Base-by-base conservation (phyloP, 2,797 vertebrate species). In the Hylomyscus alleni region DNA sequence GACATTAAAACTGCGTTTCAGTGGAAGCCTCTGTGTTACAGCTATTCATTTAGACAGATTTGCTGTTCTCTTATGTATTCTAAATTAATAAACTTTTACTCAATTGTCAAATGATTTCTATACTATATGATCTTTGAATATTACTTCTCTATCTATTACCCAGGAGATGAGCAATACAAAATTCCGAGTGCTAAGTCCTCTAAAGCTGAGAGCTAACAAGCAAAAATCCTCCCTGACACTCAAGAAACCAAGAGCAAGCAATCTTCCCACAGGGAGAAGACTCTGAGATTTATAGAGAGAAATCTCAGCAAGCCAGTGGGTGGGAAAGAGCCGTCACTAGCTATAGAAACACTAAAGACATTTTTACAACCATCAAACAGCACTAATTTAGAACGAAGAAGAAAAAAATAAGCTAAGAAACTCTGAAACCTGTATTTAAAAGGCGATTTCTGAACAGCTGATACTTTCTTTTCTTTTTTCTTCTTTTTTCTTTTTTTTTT, bases 11-110 rank as follows among this genome's bases (percentile, higher is more conserved):
- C 54, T 60, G 14, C 52, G 84, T 95, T 95, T 97, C 90, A 92
- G 47, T 82, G 87, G 90, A 95, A 93, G 91, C 90, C 76, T 95
- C 78, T 95, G 22, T 81, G 56, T 92, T 81, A 96, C 86, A 22
- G 91, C 52, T 93, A 96, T 91, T 96, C 86, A 95, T 94, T 89
- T 90, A 92, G 77, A 91, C 56, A 76, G 80, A 88, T 97, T 97
- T 97, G 92, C 96, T 95, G 69, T 97, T 94, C 95, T 97, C 82
- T 95, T 76, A 96, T 72, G 75, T 76, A 93, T 91, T 85, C 93
- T 96, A 95, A 97, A 94, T 95, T 96, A 97, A 95, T 89, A 96
- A 95, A 94, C 47, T 89, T 93, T 87, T 89, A 96, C 54, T 93
- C 83, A 97, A 95, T 93, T 96, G 54, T 54, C 94, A 95, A 90